These are phyloP conservation scores for Pomatostomus ruficeps DNA, from an alignment of 2,113 vertebrate genomes.

Conservation along the genomic window DNA sequence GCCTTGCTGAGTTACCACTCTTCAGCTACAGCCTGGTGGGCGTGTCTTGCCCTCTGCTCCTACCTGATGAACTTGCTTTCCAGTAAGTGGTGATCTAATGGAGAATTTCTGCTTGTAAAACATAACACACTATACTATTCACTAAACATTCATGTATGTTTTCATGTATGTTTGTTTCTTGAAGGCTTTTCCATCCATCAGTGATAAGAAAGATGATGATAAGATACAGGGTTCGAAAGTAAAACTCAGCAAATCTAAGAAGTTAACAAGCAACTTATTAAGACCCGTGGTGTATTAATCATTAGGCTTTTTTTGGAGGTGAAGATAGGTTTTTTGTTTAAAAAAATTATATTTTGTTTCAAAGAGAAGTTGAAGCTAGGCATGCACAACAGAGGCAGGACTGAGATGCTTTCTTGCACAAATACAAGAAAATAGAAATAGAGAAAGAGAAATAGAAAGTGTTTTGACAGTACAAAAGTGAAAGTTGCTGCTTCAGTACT, in stretches of 20 bases:
- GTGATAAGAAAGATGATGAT: not conserved
- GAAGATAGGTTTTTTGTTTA: not conserved
- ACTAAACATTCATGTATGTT: not conserved
- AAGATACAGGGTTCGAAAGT: not conserved
- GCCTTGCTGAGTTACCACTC: not conserved
- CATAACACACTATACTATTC: not conserved
- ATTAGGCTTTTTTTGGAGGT: not conserved
- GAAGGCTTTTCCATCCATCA: not conserved
- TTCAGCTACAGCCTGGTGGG: not conserved
- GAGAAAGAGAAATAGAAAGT: not conserved
- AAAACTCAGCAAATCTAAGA: not conserved
- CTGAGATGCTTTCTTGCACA: not conserved
- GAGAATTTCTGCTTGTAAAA: not conserved
- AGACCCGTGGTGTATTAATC: not conserved
- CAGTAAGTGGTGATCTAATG: not conserved
- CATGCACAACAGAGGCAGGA: not conserved
- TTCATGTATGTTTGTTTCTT: not conserved
- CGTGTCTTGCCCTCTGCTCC: not conserved
- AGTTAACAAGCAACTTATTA: not conserved
- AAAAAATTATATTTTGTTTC: not conserved
- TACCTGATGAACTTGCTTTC: not conserved
- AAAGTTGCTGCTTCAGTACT: not conserved
- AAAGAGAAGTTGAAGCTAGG: not conserved
- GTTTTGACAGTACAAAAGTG: not conserved
- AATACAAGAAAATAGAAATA: not conserved